These are phyloP conservation scores for Marmota monax DNA, from an alignment of 2,113 vertebrate species.

Conservation along the genomic window DNA sequence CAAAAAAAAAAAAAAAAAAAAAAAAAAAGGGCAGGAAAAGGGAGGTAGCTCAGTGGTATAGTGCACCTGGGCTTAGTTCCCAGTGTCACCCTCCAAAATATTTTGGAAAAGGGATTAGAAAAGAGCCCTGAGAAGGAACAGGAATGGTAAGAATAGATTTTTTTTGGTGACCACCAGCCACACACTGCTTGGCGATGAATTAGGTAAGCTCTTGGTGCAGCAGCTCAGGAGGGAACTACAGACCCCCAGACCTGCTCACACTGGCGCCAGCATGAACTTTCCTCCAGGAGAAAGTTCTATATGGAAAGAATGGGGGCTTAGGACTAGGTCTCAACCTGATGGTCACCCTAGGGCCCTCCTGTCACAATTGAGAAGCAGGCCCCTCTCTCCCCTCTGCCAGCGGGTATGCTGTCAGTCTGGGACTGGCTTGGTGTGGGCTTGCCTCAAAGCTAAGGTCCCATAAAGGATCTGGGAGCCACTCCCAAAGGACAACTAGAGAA, in stretches of 20 bases:
- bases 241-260: not conserved
- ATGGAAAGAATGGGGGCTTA: not conserved
- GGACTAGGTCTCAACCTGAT: not conserved
- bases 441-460: not conserved
- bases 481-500: not conserved
- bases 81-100: not conserved
- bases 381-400: no score
- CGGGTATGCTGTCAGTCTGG: no score
- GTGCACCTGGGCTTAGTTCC: no score
- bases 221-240: not conserved
- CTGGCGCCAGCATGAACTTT: not conserved
- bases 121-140: not conserved
- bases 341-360: not conserved
- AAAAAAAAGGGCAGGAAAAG: no score
- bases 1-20: no score
- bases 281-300: not conserved
- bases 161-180: not conserved
- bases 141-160: not conserved
- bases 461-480: not conserved
- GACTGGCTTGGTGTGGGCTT: not conserved
- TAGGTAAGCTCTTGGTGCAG: not conserved
- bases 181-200: not conserved
- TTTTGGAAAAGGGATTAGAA: constrained; percentile 11
- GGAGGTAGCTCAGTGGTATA: no score
- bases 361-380: not conserved